Percentiles rank a stretch among this genome's conserved stretches.
Evolutionary conservation across 1,140 invertebrate species (phyloP).

Genomic region (Trachymyrmex septentrionalis): DNA sequence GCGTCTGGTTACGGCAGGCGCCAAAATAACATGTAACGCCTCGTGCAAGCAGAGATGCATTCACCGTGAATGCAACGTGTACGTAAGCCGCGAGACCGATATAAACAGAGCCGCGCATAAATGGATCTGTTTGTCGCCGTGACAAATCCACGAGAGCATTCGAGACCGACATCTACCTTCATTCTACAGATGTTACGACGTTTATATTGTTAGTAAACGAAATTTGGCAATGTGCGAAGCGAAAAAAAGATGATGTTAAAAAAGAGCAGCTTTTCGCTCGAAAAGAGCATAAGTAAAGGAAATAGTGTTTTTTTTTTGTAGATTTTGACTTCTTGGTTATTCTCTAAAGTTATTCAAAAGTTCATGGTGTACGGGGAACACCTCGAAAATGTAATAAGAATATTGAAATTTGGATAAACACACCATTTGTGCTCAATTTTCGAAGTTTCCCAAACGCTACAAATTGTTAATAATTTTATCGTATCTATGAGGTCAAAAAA

Average conservation of each 20-base stretch:
- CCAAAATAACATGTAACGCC: slow-evolving; percentile 70
- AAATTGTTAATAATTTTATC: no score
- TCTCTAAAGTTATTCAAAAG: no score
- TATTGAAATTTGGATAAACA: no score
- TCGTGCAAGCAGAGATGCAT: background rate
- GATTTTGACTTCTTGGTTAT: no score
- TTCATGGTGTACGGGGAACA: no score
- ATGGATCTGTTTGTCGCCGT: slow-evolving; percentile 20
- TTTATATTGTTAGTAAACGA: background rate
- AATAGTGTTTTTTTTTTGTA: no score
- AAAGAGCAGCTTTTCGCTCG: no score
- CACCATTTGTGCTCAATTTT: no score
- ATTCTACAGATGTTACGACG: background rate
- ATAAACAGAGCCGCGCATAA: slow-evolving; percentile 33
- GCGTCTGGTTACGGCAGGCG: slow-evolving; percentile 71
- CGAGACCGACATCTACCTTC: background rate
- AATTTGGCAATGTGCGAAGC: background rate
- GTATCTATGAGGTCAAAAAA: no score
- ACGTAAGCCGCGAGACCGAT: background rate
- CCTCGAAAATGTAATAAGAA: no score
- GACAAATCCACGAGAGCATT: slow-evolving; percentile 37
- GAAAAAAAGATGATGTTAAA: background rate
- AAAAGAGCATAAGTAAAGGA: no score
- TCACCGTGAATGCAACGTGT: slow-evolving; percentile 41
- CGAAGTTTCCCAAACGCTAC: no score